Base-by-base conservation (phyloP, 23 tunicate species). In the Halocynthia aurantium region DNA sequence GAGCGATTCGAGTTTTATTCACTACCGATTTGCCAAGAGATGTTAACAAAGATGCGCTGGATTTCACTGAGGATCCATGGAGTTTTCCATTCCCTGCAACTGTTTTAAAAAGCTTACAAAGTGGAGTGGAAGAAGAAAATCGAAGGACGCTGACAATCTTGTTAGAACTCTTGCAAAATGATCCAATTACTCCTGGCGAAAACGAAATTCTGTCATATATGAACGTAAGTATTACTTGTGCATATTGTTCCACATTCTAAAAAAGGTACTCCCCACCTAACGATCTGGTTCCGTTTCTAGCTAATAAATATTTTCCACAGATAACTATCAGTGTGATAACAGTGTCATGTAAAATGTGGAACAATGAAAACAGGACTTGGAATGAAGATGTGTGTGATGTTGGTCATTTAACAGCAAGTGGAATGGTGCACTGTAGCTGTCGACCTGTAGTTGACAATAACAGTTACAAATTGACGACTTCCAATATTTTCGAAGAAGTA, bases 81-180 rank as follows among this genome's bases (percentile, higher is more conserved):
- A 86, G 91, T 53, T 74, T 80, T 61, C 70, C 77, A 63, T 52
- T 74, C 5, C 67, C 56, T 18, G 20, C n/a, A 7, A 58, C 50
- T 21, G 19, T 86, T 40, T 22, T 86, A 6, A 53, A 75, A 7
- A 61, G 56, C 6, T 31, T 31, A 4, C 44, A 31, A 31, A 31
- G 44, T 31, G 44, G 44, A 31, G 44, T 31, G 4, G 44, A 31
- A 31, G 44, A 31, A 51, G 72, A 8, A 8, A 51, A 8, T 50
- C 82, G 6, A 22, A 51, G 8, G 49, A 57, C 13, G 13, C 63
- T 19, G 67, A 51, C 15, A 71, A 21, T 21, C 62, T 65, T 22
- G 50, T 80, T 89, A 0, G 84, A 89, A 69, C 76, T 84, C 50
- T 70, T 89, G 69, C 96, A 89, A 22, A 50, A 49, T 9, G 94